Evolutionary conservation across 2,113 vertebrate genomes (phyloP).

Genomic region (Potamarius usumacintae): DNA sequence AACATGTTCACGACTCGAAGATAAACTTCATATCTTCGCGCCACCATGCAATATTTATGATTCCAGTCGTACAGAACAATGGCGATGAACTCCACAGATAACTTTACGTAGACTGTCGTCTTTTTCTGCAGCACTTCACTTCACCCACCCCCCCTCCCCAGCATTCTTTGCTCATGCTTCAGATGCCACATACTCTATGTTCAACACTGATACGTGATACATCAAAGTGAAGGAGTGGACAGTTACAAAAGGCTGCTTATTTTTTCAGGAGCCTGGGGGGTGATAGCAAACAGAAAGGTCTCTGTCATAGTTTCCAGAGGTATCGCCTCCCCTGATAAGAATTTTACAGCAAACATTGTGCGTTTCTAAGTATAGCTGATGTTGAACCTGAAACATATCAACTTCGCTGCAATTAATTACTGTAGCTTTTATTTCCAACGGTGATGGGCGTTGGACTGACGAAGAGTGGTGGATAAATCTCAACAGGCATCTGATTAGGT

Average conservation of each 20-base stretch:
- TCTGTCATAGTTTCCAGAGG: conserved; percentile 39
- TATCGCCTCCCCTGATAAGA: conserved; percentile 33
- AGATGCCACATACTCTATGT: neutral
- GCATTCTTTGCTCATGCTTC: conserved; percentile 28
- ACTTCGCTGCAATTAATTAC: neutral
- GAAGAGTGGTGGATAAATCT: neutral
- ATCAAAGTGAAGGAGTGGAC: conserved; percentile 40
- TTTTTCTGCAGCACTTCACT: conserved; percentile 1
- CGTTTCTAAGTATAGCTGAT: conserved; percentile 30
- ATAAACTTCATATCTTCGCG: no score
- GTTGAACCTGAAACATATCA: conserved; percentile 25
- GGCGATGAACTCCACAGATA: neutral
- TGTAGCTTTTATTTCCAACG: neutral
- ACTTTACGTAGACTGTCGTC: neutral
- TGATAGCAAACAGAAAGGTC: conserved; percentile 44
- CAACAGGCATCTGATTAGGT: neutral
- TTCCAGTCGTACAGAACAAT: neutral
- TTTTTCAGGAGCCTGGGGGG: conserved; percentile 39
- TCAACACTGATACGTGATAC: conserved; percentile 4
- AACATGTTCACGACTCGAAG: no score
- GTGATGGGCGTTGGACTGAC: neutral
- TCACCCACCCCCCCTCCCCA: neutral
- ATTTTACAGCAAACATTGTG: conserved; percentile 22
- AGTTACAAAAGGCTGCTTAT: conserved; percentile 33
- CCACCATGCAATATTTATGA: neutral